Base-by-base conservation (phyloP, 2,888 invertebrate genomes). In the Thelaira solivaga region DNA sequence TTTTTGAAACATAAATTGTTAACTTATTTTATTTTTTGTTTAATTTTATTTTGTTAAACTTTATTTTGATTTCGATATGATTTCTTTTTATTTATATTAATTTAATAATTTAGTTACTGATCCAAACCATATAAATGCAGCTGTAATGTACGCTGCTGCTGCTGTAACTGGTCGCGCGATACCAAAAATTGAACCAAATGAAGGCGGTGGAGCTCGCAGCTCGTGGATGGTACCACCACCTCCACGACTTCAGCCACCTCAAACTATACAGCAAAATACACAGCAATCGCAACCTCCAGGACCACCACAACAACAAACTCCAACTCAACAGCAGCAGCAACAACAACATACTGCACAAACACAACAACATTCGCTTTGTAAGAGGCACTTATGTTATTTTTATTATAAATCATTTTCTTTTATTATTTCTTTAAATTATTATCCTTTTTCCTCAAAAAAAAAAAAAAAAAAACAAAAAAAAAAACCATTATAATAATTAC, bases 131-230 rank as follows among this genome's bases (percentile, higher is more conserved):
- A 85, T 89, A 85, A 86, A 85, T 85, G 59, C 74, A 18, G 78
- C 78, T 61, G 85, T 86, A 83, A 87, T 89, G 86, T 89, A 87
- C 83, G 81, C 83, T 61, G 84, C 86, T 80, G 78, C 78, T 74
- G 78, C 78, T 74, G 77, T 73, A 51, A 83, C 83, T 78, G 88
- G 89, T 55, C 88, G 89, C 71, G 84, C 87, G 83, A 88, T 89
- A 87, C 88, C 89, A 87, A 89, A 89, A 89, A 88, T 89, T 81
- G 88, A 88, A 83, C 88, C 89, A 76, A 85, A 86, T 82, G 89
- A 89, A 53, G 65, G 80, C 53, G 81, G 83, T 34, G 80, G 83
- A 55, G 84, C 87, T 75, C 86, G 88, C 69, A 86, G 85, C 81
- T 84, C 87, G 57, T 89, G 89, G 88, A 88, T 88, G 86, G 86